Evolutionary conservation across 2,888 invertebrate genomes (phyloP).

Genomic region (Erebia epiphron): DNA sequence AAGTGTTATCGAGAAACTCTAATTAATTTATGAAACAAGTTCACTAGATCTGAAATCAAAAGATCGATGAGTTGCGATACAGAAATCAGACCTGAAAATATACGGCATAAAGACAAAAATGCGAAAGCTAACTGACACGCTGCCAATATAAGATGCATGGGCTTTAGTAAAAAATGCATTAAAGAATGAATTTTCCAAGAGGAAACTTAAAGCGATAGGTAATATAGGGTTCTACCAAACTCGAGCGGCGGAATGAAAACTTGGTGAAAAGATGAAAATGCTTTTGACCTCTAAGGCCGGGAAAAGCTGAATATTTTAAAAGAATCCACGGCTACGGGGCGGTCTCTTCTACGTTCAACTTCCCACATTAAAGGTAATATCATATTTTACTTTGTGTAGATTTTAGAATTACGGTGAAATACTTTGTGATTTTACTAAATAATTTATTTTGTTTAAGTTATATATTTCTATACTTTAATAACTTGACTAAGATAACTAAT

Average conservation of each 20-base stretch:
- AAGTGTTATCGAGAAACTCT: not conserved
- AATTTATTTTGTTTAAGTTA: not conserved
- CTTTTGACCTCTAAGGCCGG: conserved; percentile 47
- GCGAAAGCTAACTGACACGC: conserved; percentile 19
- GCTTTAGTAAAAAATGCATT: conserved; percentile 24
- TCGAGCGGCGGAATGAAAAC: conserved; percentile 44
- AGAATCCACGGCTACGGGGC: conserved; percentile 44
- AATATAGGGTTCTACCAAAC: conserved; percentile 38
- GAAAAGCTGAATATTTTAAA: conserved; percentile 48
- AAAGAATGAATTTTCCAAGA: conserved; percentile 31
- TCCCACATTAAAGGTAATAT: conserved; percentile 34
- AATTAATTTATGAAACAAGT: not conserved
- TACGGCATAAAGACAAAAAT: conserved; percentile 12
- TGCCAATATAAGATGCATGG: conserved; percentile 21
- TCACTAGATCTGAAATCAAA: not conserved
- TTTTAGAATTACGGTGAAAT: conserved; percentile 30
- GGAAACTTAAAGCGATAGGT: conserved; percentile 33
- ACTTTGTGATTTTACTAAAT: conserved; percentile 4
- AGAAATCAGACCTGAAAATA: not conserved
- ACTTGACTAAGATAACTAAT: too few relatives aligned
- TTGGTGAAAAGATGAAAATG: conserved; percentile 48
- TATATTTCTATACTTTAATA: too few relatives aligned
- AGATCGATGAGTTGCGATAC: conserved; percentile 2
- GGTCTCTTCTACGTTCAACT: conserved; percentile 39
- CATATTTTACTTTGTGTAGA: conserved; percentile 33